Evolutionary conservation across 2,888 invertebrate genomes (phyloP).

Genomic region (Coelopa pilipes): DNA sequence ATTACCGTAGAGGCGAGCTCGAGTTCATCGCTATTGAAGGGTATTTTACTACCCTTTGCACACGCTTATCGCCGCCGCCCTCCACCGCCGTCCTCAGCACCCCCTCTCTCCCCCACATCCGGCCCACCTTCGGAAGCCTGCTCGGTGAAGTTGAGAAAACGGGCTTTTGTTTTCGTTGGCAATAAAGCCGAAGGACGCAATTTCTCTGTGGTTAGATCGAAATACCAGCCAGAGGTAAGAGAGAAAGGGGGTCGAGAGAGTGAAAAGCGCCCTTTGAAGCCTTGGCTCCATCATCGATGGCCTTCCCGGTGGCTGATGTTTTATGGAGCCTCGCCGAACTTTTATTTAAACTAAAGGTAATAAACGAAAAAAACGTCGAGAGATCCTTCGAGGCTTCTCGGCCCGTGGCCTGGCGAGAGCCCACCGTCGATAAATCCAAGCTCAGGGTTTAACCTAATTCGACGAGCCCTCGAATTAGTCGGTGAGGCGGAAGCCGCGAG

Average conservation of each 20-base stretch:
- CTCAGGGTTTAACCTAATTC: no score
- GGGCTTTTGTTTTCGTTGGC: neutral
- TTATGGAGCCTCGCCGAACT: no score
- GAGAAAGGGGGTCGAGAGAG: neutral
- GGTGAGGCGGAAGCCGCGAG: no score
- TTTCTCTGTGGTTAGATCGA: neutral
- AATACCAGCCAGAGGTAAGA: neutral
- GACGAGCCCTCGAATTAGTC: no score
- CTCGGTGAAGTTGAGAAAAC: neutral
- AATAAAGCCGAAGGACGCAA: neutral
- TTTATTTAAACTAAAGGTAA: no score
- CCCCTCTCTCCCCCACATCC: neutral
- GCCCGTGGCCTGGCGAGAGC: no score
- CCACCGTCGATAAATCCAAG: no score
- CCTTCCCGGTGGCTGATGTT: no score
- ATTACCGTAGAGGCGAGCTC: constrained; percentile 18
- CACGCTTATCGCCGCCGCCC: neutral
- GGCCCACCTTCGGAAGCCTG: neutral
- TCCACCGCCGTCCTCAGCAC: neutral
- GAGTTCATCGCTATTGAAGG: constrained; percentile 18
- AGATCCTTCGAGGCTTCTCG: no score
- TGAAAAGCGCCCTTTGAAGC: no score
- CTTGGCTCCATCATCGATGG: no score
- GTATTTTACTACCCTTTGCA: constrained; percentile 15
- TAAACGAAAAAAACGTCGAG: no score